phyloP scores from a whole-genome alignment of 2,888 invertebrate species.

The Leptinotarsa tumamoca region DNA sequence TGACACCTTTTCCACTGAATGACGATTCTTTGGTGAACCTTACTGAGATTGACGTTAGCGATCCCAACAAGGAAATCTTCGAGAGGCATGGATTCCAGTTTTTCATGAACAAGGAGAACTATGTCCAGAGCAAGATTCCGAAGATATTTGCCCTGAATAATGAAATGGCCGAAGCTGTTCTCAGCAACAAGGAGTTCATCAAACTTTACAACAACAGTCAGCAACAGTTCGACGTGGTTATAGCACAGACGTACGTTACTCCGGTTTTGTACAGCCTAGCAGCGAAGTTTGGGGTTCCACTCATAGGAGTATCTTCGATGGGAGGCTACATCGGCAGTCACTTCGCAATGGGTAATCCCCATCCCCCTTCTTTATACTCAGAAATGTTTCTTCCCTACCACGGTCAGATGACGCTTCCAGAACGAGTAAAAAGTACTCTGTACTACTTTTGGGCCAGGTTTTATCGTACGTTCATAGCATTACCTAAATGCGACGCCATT shows the following conservation, averaged over 20 bases:
- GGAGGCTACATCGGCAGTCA: conserved; percentile 53
- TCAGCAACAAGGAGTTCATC: conserved; percentile 51
- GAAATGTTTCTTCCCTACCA: conserved; percentile 56
- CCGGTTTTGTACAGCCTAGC: conserved; percentile 52
- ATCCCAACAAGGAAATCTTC: conserved; percentile 48
- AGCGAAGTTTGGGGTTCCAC: conserved; percentile 49
- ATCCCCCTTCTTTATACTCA: conserved; percentile 54
- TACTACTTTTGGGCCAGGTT: conserved; percentile 54
- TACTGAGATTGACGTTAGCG: conserved; percentile 59
- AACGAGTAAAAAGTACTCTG: conserved; percentile 55
- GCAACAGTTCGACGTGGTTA: conserved; percentile 54
- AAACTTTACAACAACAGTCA: conserved; percentile 49
- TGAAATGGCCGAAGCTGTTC: conserved; percentile 48
- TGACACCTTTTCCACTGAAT: conserved; percentile 58
- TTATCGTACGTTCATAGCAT: conserved; percentile 50
- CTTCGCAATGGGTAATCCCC: conserved; percentile 53
- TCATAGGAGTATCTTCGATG: conserved; percentile 55
- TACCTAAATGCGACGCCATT: conserved; percentile 54
- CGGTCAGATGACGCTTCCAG: conserved; percentile 62
- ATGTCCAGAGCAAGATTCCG: conserved; percentile 49
- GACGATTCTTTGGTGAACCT: conserved; percentile 55
- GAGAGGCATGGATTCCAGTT: conserved; percentile 52
- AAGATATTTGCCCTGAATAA: conserved; percentile 51
- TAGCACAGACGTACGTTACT: conserved; percentile 54
- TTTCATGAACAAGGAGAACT: conserved; percentile 52